Base-by-base conservation (phyloP, 2,113 vertebrate species). In the Vidua chalybeata region DNA sequence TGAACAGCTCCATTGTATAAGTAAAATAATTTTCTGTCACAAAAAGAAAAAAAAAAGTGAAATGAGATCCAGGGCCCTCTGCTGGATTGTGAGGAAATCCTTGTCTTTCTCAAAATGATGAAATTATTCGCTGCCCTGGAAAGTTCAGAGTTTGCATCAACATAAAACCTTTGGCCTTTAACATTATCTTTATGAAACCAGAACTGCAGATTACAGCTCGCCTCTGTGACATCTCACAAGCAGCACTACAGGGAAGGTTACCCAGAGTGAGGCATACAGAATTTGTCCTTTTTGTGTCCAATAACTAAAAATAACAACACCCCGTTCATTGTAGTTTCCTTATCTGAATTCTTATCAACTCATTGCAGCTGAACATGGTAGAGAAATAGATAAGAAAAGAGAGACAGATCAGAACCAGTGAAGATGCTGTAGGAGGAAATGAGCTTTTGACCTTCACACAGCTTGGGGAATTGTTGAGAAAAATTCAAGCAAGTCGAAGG, bases 61-160 rank as follows among this genome's bases (percentile, higher is more conserved):
- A 54, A 77, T 85, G 17, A 19, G 45, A 76, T 35, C 21, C 55
- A 80, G 56, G 33, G 94, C 93, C 93, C 93, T 92, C 92, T 95
- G 85, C 68, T 95, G 93, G 94, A 59, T 20, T 63, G 56, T 49
- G 48, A 74, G 45, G 39, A 88, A 88, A 77, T 61, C 7, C 15
- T 52, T 69, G 46, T 55, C 28, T 73, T 87, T 74, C 46, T 64
- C 46, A 85, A 66, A 79, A 80, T 8, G 46, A 74, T 62, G 71
- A 68, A 30, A 66, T 27, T 15, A 80, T 61, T 64, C 0, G 1
- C 31, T 74, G 27, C 7, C 24, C 71, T 56, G 74, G n/a, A 37
- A 73, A 79, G 41, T 28, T 72, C 69, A 49, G 15, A 35, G 33
- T 13, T 59, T 30, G 26, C 26, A 79, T 64, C 75, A 80, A 31